Percentiles rank a stretch among this genome's conserved stretches.
These are phyloP conservation scores for Plodia interpunctella DNA, from an alignment of 1,140 invertebrate genomes.

Conservation along the genomic window DNA sequence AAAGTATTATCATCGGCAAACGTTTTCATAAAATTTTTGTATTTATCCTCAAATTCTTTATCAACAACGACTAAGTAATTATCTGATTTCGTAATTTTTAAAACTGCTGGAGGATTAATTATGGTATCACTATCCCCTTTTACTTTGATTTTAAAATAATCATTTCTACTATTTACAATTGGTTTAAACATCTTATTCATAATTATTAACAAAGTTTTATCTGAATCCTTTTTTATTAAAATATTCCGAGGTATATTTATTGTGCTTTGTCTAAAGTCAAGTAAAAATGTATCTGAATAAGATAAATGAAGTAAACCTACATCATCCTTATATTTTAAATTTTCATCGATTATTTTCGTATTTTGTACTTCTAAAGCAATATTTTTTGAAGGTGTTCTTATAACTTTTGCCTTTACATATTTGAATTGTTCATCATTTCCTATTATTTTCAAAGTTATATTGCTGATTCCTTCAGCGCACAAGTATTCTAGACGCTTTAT, in stretches of 20 bases:
- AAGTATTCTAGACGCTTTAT: neutral
- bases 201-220: slow-evolving; percentile 21
- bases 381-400: slow-evolving; percentile 6
- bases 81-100: slow-evolving; percentile 33
- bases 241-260: slow-evolving; percentile 22
- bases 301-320: neutral
- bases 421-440: neutral
- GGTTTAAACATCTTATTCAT: neutral
- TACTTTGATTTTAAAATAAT: slow-evolving; percentile 29
- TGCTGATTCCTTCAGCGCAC: neutral
- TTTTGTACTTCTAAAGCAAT: neutral
- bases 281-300: slow-evolving; percentile 7
- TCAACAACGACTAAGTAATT: slow-evolving; percentile 48
- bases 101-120: slow-evolving; percentile 29
- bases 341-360: neutral
- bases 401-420: neutral
- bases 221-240: slow-evolving; percentile 17
- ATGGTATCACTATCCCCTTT: slow-evolving; percentile 19
- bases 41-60: slow-evolving; percentile 51
- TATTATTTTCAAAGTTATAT: slow-evolving; percentile 1
- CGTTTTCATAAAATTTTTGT: slow-evolving; percentile 32
- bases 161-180: neutral
- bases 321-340: neutral
- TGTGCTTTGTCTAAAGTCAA: neutral
- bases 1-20: slow-evolving; percentile 25